phyloP scores from a whole-genome alignment of 2,113 vertebrate species.

The Parus major region DNA sequence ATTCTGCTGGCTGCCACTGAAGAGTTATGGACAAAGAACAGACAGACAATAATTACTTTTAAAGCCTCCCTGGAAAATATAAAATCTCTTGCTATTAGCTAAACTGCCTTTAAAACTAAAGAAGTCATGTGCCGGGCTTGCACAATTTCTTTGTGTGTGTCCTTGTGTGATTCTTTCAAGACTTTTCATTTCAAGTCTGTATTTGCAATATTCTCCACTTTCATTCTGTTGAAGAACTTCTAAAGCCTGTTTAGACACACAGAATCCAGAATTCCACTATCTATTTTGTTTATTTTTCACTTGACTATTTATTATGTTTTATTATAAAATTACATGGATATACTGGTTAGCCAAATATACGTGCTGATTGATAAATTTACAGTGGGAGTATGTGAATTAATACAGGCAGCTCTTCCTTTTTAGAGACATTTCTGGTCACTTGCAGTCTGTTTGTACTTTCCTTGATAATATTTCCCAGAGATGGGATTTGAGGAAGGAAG shows the following conservation, averaged over 20 bases:
- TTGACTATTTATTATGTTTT: not conserved
- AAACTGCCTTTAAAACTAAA: not conserved
- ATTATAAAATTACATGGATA: not conserved
- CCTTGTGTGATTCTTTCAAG: not conserved
- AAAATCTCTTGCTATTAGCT: conserved; percentile 37
- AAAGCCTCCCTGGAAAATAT: conserved; percentile 49
- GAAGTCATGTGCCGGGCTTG: not conserved
- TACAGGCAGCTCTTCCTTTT: not conserved
- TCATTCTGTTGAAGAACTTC: not conserved
- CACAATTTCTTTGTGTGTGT: not conserved
- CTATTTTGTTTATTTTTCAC: not conserved
- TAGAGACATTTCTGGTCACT: not conserved
- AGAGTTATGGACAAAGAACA: conserved; percentile 45
- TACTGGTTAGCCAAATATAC: not conserved
- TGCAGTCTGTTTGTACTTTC: not conserved
- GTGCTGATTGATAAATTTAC: not conserved
- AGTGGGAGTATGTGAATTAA: not conserved
- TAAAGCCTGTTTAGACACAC: not conserved
- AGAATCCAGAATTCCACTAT: not conserved
- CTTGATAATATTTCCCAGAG: not conserved
- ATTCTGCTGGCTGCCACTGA: conserved; percentile 6
- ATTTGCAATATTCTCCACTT: not conserved
- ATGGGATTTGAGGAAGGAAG: conserved; percentile 12
- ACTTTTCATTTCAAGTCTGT: not conserved
- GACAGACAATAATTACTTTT: conserved; percentile 46